Conservation (phyloP, 2,113 vertebrate species). For the Tinamus guttatus region DNA sequence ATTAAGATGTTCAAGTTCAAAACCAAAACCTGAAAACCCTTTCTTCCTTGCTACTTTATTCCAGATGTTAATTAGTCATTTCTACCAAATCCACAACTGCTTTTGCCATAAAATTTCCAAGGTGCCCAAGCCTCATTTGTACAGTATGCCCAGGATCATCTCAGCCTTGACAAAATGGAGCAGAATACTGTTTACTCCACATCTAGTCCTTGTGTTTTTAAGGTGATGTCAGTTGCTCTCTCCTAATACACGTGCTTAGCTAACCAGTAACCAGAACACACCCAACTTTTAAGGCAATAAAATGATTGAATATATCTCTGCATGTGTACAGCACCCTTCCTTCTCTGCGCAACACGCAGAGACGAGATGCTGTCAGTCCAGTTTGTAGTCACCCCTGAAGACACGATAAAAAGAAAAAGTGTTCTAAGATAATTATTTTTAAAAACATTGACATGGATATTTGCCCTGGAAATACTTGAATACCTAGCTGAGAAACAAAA, state of each 20-base stretch:
- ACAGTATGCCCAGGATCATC: not conserved
- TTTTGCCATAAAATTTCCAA: not conserved
- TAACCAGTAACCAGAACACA: not conserved
- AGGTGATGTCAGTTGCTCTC: not conserved
- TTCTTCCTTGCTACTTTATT: not conserved
- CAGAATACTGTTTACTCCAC: not conserved
- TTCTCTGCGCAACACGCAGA: not conserved
- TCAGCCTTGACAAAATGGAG: not conserved
- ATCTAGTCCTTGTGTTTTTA: not conserved
- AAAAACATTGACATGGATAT: not conserved
- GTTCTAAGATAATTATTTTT: not conserved
- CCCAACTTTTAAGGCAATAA: not conserved
- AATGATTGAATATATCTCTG: not conserved
- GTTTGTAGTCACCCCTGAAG: not conserved
- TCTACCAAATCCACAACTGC: not conserved
- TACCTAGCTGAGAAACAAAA: not conserved
- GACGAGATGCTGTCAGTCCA: not conserved
- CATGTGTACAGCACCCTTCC: not conserved
- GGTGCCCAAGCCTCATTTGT: not conserved
- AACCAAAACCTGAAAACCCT: rapidly evolving
- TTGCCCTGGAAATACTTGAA: not conserved
- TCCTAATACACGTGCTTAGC: not conserved
- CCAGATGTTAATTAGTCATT: not conserved
- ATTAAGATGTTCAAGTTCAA: not conserved
- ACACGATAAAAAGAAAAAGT: not conserved